Base-by-base conservation (phyloP, 2,888 invertebrate genomes). In the Mesoligia furuncula region DNA sequence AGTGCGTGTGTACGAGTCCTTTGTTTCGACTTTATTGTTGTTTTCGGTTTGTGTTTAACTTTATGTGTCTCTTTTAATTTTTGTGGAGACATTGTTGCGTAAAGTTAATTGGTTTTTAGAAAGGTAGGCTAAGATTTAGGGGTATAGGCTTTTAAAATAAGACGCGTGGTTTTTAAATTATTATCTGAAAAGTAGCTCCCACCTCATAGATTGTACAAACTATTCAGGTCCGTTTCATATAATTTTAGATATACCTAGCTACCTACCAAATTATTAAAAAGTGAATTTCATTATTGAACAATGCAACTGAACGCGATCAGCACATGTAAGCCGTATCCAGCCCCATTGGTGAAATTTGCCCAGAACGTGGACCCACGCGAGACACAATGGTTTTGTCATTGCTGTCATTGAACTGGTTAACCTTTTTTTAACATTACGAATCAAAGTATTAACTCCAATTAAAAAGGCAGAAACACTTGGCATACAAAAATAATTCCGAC, bases 11-110 rank as follows among this genome's bases (percentile, higher is more conserved):
- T 9, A 39, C 1, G 42, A 13, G 57, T 31, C n/a, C 13, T 17
- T 54, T 64, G 59, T 57, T 24, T 36, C 15, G 4, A n/a, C 42
- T 48, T 45, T 39, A 54, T 61, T 36, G 27, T 69, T 67, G 66
- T 67, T 79, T 51, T 61, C 27, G 7, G 11, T 24, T 80, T 39
- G 5, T 71, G 45, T 79, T 68, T 61, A 61, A 67, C 61, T 73
- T 69, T 61, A 39, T 24, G 17, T 64, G 59, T 69, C 59, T 72
- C 39, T 78, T 72, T 54, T 61, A 69, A 66, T 48, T 27, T 73
- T 79, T 69, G 54, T 69, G 20, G 4, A 70, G 36, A 36, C 8
- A 54, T 61, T 59, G 11, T 51, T 83, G 51, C 11, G 17, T n/a
- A 39, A 61, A 57, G 27, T 42, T 79, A 5, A 64, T 67, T 70